phyloP scores from a whole-genome alignment of 1,140 invertebrate genomes.

The Mercenaria mercenaria region DNA sequence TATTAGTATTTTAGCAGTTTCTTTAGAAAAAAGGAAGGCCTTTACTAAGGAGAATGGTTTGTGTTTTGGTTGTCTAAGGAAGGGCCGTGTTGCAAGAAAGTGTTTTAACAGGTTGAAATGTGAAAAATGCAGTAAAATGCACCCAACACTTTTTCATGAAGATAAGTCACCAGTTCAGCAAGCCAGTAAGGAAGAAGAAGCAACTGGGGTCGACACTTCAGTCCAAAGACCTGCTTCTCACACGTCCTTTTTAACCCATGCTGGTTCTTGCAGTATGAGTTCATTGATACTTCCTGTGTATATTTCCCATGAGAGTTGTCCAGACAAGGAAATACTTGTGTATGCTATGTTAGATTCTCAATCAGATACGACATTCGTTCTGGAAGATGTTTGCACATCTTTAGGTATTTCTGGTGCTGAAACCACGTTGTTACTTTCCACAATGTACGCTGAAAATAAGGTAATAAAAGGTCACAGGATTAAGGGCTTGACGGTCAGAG shows the following conservation, averaged over 20 bases:
- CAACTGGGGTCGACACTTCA: neutral
- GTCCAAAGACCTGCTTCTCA: neutral
- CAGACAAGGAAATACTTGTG: neutral
- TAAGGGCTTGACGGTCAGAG: slow-evolving; percentile 33
- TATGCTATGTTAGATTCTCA: slow-evolving; percentile 35
- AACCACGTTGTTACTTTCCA: neutral
- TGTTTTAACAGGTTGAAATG: neutral
- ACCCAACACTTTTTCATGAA: neutral
- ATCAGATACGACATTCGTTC: slow-evolving; percentile 38
- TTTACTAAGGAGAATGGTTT: neutral
- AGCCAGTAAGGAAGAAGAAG: neutral
- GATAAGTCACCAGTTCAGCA: neutral
- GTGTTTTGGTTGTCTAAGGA: slow-evolving; percentile 3
- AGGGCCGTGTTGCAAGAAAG: neutral
- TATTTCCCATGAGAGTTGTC: slow-evolving; percentile 3
- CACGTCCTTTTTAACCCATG: neutral
- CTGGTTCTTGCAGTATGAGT: neutral
- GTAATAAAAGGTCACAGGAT: slow-evolving; percentile 18
- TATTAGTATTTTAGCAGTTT: neutral
- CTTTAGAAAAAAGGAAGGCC: neutral
- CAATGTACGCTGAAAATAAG: slow-evolving; percentile 27
- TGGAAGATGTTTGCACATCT: neutral
- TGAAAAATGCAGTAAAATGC: slow-evolving; percentile 7
- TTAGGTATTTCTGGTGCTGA: neutral
- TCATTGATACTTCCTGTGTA: slow-evolving; percentile 35